These are phyloP conservation scores for Chrysopilus asiliformis DNA, from an alignment of 2,888 invertebrate genomes.

Conservation along the genomic window DNA sequence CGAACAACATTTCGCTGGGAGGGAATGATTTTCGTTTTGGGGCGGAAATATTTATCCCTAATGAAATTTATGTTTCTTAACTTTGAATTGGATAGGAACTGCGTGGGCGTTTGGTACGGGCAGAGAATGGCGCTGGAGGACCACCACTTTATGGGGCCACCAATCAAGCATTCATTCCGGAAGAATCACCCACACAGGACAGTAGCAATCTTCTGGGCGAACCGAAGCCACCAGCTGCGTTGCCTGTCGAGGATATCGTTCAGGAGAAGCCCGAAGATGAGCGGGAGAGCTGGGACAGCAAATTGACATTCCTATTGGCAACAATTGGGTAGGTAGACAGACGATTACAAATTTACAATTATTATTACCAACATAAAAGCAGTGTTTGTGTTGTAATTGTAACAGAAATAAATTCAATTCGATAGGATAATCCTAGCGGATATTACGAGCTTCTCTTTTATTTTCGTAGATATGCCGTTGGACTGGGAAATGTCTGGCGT, in stretches of 20 bases:
- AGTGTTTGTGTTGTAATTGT: background rate
- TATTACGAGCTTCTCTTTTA: background rate
- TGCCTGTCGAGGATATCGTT: constrained; percentile 39
- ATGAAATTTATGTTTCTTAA: background rate
- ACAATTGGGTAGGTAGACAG: constrained; percentile 53
- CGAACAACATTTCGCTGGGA: no score
- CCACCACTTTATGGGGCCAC: constrained; percentile 66
- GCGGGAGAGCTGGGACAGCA: constrained; percentile 86
- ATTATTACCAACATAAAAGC: no score
- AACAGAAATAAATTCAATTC: background rate
- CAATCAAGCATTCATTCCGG: constrained; percentile 58
- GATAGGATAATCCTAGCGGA: background rate
- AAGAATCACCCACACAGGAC: constrained; percentile 21
- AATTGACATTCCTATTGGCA: constrained; percentile 79
- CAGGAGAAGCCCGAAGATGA: constrained; percentile 62
- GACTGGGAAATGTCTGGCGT: constrained; percentile 89
- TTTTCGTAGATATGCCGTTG: constrained; percentile 61
- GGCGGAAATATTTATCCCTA: no score
- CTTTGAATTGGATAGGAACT: constrained; percentile 42
- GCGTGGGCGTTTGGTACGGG: constrained; percentile 58
- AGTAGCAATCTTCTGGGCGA: background rate
- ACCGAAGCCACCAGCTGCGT: constrained; percentile 41
- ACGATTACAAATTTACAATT: background rate
- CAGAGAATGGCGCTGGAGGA: constrained; percentile 48
- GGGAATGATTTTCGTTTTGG: no score